Evolutionary conservation across 2,113 vertebrate genomes (phyloP).

Genomic region (Ia io): DNA sequence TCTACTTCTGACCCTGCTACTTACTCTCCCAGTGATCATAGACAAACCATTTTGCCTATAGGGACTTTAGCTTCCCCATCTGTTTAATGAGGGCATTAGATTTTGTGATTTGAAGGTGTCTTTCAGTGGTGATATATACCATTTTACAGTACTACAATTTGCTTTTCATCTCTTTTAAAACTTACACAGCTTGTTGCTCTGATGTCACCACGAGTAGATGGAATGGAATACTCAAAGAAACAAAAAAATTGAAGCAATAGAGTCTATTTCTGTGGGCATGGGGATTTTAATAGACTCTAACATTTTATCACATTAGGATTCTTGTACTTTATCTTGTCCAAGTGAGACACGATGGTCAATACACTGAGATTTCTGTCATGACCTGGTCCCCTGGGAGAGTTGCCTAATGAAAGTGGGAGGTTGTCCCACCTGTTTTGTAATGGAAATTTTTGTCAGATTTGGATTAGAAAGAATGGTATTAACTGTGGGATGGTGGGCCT

Average conservation of each 20-base stretch:
- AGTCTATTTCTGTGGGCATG: neutral
- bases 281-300: neutral
- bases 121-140: neutral
- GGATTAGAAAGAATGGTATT: neutral
- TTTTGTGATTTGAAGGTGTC: neutral
- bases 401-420: neutral
- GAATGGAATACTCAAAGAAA: neutral
- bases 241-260: neutral
- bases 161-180: neutral
- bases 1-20: neutral
- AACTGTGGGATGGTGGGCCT: neutral
- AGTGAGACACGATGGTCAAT: neutral
- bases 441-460: neutral
- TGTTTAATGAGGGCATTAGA: neutral
- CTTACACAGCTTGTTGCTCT: neutral
- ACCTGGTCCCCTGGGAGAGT: neutral
- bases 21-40: neutral
- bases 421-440: neutral
- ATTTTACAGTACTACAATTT: neutral
- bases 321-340: neutral
- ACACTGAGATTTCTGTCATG: neutral
- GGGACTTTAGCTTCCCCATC: neutral
- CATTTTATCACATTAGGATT: neutral
- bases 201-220: neutral
- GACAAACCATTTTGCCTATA: neutral